A percentile compares a stretch with the other conserved stretches of the same genome.
Evolutionary conservation across 2,113 vertebrate species (phyloP).

Genomic region (Salvator merianae): DNA sequence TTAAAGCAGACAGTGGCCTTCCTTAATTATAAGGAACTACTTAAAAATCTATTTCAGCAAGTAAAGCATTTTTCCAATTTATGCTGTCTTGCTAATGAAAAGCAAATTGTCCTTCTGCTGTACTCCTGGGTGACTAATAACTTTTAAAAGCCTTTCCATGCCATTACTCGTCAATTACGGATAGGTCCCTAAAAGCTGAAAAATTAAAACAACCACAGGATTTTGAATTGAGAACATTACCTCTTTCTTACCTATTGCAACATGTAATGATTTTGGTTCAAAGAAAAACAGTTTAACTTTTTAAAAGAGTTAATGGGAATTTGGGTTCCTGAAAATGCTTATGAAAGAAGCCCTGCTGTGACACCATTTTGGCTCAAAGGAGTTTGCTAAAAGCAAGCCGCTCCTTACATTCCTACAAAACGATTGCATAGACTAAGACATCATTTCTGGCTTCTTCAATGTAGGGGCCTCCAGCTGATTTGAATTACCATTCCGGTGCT

Average conservation of each 20-base stretch:
- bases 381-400: neutral
- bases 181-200: neutral
- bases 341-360: slow-evolving; percentile 30
- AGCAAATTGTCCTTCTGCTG: neutral
- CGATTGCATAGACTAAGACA: slow-evolving; percentile 38
- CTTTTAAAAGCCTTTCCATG: neutral
- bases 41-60: neutral
- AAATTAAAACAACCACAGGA: neutral
- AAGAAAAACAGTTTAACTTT: slow-evolving; percentile 21
- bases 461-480: no score
- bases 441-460: neutral
- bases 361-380: slow-evolving; percentile 49
- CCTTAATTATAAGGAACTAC: neutral
- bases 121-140: neutral
- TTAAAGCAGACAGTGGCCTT: neutral
- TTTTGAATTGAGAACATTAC: slow-evolving; percentile 25
- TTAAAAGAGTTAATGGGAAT: slow-evolving; percentile 27
- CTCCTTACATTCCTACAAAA: slow-evolving; percentile 44
- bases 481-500: no score
- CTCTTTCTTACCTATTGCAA: neutral
- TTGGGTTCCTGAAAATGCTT: slow-evolving; percentile 40
- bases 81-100: neutral
- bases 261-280: neutral
- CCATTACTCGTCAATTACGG: neutral
- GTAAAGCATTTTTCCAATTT: neutral